These are phyloP conservation scores for Lomographa bimaculata DNA, from an alignment of 2,888 invertebrate genomes.

Conservation along the genomic window DNA sequence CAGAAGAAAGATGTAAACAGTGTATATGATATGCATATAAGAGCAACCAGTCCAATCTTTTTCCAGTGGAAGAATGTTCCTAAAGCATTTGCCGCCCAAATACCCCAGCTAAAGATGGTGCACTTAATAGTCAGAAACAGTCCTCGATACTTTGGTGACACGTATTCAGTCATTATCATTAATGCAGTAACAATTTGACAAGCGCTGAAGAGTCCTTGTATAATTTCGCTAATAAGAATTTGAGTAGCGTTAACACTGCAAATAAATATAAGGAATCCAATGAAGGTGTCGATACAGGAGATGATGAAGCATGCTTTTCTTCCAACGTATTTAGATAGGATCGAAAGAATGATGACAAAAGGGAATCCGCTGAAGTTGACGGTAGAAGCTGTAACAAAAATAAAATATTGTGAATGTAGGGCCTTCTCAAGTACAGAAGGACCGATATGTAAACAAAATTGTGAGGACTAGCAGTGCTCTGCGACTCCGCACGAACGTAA, in stretches of 20 bases:
- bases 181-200: conserved; percentile 31
- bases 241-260: conserved; percentile 34
- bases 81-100: conserved; percentile 41
- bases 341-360: conserved; percentile 34
- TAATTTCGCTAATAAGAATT: conserved; percentile 35
- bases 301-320: conserved; percentile 36
- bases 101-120: conserved; percentile 41
- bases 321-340: conserved; percentile 32
- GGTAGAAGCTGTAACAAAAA: conserved; percentile 25
- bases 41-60: conserved; percentile 34
- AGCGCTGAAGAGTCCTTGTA: conserved; percentile 39
- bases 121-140: conserved; percentile 42
- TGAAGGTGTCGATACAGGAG: conserved; percentile 25
- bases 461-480: too few relatives aligned
- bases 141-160: conserved; percentile 43
- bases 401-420: too few relatives aligned
- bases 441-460: too few relatives aligned
- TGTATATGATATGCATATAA: conserved; percentile 29
- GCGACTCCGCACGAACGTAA: too few relatives aligned
- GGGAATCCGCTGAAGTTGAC: conserved; percentile 34
- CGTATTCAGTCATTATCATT: conserved; percentile 42
- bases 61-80: conserved; percentile 47
- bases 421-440: too few relatives aligned
- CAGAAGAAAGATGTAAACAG: conserved; percentile 30
- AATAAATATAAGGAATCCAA: conserved; percentile 33